A percentile compares a stretch with the other conserved stretches of the same genome.
phyloP scores from a whole-genome alignment of 2,797 vertebrate species.

The Glossophaga mutica region DNA sequence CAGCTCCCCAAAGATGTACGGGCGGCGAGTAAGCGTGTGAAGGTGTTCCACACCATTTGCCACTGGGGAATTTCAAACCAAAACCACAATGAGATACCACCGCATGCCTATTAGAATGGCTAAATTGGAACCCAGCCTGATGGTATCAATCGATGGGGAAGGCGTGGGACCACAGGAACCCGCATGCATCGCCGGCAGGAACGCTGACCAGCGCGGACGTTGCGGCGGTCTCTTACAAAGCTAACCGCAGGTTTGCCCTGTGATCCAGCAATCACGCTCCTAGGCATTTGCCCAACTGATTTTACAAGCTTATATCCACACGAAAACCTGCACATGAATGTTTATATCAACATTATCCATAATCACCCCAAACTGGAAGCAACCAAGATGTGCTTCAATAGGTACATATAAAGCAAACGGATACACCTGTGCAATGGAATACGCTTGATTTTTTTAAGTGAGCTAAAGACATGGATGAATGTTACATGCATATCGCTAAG shows the following conservation, averaged over 20 bases:
- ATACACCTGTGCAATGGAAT: neutral
- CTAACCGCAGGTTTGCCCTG: neutral
- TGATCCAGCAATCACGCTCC: neutral
- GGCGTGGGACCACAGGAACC: neutral
- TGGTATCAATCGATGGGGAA: neutral
- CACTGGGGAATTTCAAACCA: neutral
- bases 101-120: neutral
- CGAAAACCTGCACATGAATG: neutral
- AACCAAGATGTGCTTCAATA: neutral
- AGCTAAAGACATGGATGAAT: neutral
- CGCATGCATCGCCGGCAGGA: neutral
- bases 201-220: too few relatives aligned
- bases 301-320: neutral
- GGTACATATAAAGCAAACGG: neutral
- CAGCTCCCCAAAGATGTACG: neutral
- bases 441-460: neutral
- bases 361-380: neutral
- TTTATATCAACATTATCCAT: neutral
- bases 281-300: neutral
- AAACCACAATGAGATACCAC: neutral
- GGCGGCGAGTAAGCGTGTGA: neutral
- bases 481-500: neutral
- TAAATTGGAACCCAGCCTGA: neutral
- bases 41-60: neutral
- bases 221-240: neutral